Percentiles rank a stretch among this genome's conserved stretches.
These are phyloP conservation scores for Hermatobates lingyangjiaoensis DNA, from an alignment of 1,140 invertebrate genomes.

Conservation along the genomic window DNA sequence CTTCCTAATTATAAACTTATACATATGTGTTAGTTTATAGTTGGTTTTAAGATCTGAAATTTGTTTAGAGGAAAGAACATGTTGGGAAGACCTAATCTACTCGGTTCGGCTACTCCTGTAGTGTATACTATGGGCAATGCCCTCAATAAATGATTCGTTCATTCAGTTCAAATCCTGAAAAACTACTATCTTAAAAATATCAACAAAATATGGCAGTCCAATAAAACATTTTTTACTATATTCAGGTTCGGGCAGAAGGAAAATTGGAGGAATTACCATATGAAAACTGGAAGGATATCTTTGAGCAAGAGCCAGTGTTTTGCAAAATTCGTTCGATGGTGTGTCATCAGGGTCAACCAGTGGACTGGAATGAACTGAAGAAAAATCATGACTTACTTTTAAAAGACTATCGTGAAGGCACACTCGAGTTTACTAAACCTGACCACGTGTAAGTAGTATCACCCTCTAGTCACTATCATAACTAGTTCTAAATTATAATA, in stretches of 20 bases:
- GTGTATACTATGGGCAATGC: too few relatives aligned
- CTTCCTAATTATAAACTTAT: too few relatives aligned
- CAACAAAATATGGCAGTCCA: too few relatives aligned
- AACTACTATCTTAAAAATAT: too few relatives aligned
- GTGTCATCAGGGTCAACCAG: slow-evolving; percentile 24
- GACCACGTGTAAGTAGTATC: slow-evolving; percentile 26
- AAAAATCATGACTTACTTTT: slow-evolving; percentile 23
- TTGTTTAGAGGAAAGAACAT: too few relatives aligned
- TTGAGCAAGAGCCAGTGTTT: slow-evolving; percentile 26
- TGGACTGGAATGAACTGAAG: slow-evolving; percentile 26
- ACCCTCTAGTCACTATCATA: not conserved
- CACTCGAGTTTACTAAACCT: slow-evolving; percentile 22
- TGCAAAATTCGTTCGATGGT: slow-evolving; percentile 27
- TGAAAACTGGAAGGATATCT: slow-evolving; percentile 22
- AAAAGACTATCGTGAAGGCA: slow-evolving; percentile 16
- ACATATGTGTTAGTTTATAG: too few relatives aligned
- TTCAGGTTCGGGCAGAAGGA: slow-evolving; percentile 27
- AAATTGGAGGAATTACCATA: slow-evolving; percentile 19
- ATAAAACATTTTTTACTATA: slow-evolving; percentile 4
- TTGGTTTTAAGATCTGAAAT: too few relatives aligned
- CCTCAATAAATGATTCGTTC: too few relatives aligned
- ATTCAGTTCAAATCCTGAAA: too few relatives aligned
- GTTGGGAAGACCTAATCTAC: too few relatives aligned
- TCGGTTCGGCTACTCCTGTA: too few relatives aligned
- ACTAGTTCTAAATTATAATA: too few relatives aligned